Conservation (phyloP, 1,140 invertebrate species). For the Microplitis mediator region DNA sequence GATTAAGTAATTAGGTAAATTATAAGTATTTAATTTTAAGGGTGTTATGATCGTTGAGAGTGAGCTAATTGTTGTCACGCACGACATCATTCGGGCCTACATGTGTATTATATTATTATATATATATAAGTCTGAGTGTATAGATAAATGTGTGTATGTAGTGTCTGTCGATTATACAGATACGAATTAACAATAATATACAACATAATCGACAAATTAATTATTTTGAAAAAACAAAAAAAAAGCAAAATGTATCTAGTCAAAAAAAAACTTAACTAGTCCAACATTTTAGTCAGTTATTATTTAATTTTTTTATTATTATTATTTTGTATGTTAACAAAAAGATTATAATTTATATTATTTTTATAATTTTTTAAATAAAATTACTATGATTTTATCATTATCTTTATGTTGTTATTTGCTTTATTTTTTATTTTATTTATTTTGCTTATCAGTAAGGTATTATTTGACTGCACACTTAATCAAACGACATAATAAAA, state of each 20-base stretch:
- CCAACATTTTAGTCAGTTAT: conserved; percentile 42
- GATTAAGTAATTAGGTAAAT: conserved; percentile 41
- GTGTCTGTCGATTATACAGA: background rate
- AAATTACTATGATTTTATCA: conserved; percentile 29
- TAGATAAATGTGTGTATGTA: background rate
- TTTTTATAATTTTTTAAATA: conserved; percentile 24
- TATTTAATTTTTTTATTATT: conserved; percentile 12
- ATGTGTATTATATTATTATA: conserved; percentile 35
- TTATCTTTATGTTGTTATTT: conserved; percentile 18
- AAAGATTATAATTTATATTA: background rate
- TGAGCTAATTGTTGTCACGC: conserved; percentile 33
- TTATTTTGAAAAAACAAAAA: background rate
- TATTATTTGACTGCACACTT: conserved; percentile 17
- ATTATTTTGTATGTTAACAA: background rate
- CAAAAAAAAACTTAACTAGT: conserved; percentile 49
- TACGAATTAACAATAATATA: background rate
- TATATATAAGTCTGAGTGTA: no score
- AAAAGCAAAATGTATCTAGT: conserved; percentile 37
- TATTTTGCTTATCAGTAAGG: conserved; percentile 19
- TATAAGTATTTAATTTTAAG: conserved; percentile 44
- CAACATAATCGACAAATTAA: background rate
- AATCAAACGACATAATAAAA: background rate
- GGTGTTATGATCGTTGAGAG: conserved; percentile 25
- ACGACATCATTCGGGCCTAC: conserved; percentile 31
- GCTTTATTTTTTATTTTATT: conserved; percentile 30